Base-by-base conservation (phyloP, 1,140 invertebrate genomes). In the Drosophila arawakana region DNA sequence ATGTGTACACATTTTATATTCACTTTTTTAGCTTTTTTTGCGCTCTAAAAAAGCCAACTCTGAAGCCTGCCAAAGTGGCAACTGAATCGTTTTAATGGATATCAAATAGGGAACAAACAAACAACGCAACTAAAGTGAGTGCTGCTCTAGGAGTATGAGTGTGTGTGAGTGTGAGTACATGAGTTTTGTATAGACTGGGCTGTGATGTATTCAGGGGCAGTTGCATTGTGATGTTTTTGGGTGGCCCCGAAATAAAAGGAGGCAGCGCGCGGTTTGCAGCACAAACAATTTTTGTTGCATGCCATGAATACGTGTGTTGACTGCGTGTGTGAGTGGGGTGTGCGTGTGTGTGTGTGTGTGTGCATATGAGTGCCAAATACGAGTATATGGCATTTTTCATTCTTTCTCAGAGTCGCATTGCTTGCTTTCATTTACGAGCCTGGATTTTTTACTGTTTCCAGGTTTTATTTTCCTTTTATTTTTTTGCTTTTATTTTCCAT, bases 51-150 rank as follows among this genome's bases (percentile, higher is more conserved):
- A 4, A 30, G 25, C 25, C 25, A 30, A 30, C 25, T 5, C 25
- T 30, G 25, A 4, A 37, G 44, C 34, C 54, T n/a, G 15, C 41
- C 8, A 49, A 39, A 70, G 47, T 49, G 58, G 54, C 59, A 76
- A 59, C 60, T 71, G 83, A 89, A 89, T 89, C 83, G 80, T 83
- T 88, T 88, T 88, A 88, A 88, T 88, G 84, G 84, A 88, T 88
- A 89, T 88, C 84, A 89, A 88, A 88, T 89, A 89, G 84, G 65
- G 62, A 47, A 63, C 60, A 71, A 43, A 61, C 63, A 67, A 63
- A 50, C 75, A 68, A 57, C 63, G 34, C 49, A 18, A 59, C 55
- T 39, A 59, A 68, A 58, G 37, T n/a, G 44, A 41, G 46, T 57
- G 39, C 39, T 41, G 1, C 10, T 41, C 39, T 41, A 41, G 10